These are phyloP conservation scores for Lagria hirta DNA, from an alignment of 2,888 invertebrate genomes.

Conservation along the genomic window DNA sequence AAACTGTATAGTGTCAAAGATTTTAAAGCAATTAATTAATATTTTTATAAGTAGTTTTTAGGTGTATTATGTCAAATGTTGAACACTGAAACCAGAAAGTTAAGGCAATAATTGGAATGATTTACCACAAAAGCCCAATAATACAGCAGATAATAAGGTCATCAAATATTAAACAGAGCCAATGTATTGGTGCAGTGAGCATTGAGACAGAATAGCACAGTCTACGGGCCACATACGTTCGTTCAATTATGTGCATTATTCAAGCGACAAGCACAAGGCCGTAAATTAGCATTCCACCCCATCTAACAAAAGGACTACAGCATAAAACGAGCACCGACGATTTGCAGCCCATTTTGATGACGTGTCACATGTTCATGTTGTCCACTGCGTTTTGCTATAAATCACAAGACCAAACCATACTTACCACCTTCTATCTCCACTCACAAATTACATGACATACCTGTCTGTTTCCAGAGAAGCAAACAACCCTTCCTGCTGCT, in stretches of 20 bases:
- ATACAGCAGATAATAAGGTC: slow-evolving; percentile 2
- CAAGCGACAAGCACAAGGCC: slow-evolving; percentile 28
- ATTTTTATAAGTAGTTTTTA: too few relatives aligned
- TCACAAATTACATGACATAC: too few relatives aligned
- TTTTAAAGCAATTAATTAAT: too few relatives aligned
- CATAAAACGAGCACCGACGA: slow-evolving; percentile 38
- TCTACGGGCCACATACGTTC: slow-evolving; percentile 21
- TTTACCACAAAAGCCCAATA: neutral
- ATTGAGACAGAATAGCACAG: slow-evolving; percentile 8
- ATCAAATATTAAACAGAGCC: slow-evolving; percentile 4
- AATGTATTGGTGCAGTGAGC: slow-evolving; percentile 3
- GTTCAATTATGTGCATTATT: slow-evolving; percentile 29
- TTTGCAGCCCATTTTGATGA: slow-evolving; percentile 36
- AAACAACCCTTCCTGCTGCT: too few relatives aligned
- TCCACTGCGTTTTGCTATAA: slow-evolving; percentile 15
- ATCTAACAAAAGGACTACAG: slow-evolving; percentile 41
- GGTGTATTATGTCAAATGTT: too few relatives aligned
- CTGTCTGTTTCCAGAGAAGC: too few relatives aligned
- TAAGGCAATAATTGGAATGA: too few relatives aligned
- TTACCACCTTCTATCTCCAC: slow-evolving; percentile 5
- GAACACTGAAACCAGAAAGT: too few relatives aligned
- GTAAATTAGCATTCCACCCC: slow-evolving; percentile 42
- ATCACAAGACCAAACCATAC: slow-evolving; percentile 11
- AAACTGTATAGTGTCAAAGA: too few relatives aligned
- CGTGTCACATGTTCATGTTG: slow-evolving; percentile 25